Conservation (phyloP, 1,140 invertebrate genomes). For the Meloidogyne floridensis region DNA sequence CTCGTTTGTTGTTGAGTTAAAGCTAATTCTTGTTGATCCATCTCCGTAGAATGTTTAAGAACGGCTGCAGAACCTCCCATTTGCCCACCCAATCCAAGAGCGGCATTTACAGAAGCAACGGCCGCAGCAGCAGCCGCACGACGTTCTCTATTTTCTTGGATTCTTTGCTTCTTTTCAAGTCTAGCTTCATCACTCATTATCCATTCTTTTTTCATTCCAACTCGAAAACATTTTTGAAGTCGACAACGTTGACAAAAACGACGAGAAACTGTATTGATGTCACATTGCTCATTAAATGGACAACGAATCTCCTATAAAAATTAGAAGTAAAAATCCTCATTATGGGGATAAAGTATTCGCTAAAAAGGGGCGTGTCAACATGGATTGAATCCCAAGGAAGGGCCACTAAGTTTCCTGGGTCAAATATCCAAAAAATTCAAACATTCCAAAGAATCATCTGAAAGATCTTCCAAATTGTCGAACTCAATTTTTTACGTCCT, state of each 20-base stretch:
- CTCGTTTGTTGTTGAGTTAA: not conserved
- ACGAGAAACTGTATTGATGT: conserved; percentile 81
- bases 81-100: not conserved
- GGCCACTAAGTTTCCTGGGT: too few relatives aligned
- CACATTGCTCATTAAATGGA: conserved; percentile 87
- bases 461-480: too few relatives aligned
- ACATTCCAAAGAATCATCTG: too few relatives aligned
- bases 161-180: conserved; percentile 83
- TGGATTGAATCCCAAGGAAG: not conserved
- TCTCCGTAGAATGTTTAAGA: not conserved
- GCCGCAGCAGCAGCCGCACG: conserved; percentile 39
- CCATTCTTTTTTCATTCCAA: conserved; percentile 82
- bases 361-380: too few relatives aligned
- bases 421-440: not conserved
- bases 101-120: not conserved
- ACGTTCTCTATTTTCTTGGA: conserved; percentile 81
- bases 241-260: conserved; percentile 94
- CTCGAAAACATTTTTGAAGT: conserved; percentile 83
- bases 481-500: too few relatives aligned
- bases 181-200: conserved; percentile 97
- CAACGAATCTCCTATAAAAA: conserved; percentile 81
- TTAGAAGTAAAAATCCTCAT: conserved; percentile 14
- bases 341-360: too few relatives aligned
- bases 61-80: not conserved
- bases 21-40: not conserved